Base-by-base conservation (phyloP, 2,797 vertebrate species). In the Neosilurus mollespiculum region DNA sequence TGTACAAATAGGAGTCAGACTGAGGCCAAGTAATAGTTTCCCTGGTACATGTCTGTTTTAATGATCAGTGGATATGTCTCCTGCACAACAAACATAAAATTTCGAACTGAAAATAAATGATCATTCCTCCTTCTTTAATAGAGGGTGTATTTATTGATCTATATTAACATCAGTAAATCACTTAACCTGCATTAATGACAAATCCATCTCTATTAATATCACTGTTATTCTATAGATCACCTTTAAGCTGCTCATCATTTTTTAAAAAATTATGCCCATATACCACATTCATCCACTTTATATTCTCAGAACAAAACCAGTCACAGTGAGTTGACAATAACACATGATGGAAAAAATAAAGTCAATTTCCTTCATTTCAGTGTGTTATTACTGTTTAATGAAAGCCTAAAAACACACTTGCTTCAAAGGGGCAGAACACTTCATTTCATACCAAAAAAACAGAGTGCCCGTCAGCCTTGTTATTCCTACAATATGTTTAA, bases 101-200 rank as follows among this genome's bases (percentile, higher is more conserved):
- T 37, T 64, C 16, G 2, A 53, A 58, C 34, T 67, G 2, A 53
- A 83, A 82, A 73, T 62, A 18, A 62, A 37, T 49, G 9, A 49
- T 14, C 11, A 4, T 24, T 20, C 18, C 37, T 62, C 56, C 20
- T 24, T 34, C 30, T n/a, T 16, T 67, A 69, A 64, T 59, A 62
- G 83, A 56, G 12, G 12, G n/a, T 71, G 26, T 76, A 61, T 80
- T 66, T 3, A 79, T 69, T 30, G 16, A 30, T 37, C 73, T 56
- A 71, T 49, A 75, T 76, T 24, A 84, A 78, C 53, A 65, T 20
- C 53, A 58, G 66, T 87, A 77, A 82, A 85, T 87, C 82, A 87
- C 20, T 82, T 66, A 81, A 20, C 20, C 61, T 71, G 54, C n/a
- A 76, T 71, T 54, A 53, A 72, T 22, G 64, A 71, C 43, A 30